These are phyloP conservation scores for Muscicapa adusta DNA, from an alignment of 2,113 vertebrate genomes.

Conservation along the genomic window DNA sequence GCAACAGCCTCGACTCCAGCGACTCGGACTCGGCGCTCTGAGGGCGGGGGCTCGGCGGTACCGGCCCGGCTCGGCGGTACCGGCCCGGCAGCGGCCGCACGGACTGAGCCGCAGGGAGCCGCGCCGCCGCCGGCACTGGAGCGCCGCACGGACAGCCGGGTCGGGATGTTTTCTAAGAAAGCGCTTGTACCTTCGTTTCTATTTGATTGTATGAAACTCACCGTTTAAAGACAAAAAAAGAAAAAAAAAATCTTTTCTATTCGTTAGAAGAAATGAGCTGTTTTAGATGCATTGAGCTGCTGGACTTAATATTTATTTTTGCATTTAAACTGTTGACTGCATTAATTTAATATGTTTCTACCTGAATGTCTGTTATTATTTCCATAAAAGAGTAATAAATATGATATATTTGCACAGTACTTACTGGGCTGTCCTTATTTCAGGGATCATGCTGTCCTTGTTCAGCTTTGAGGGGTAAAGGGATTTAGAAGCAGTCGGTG, in stretches of 20 bases:
- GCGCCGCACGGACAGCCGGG: neutral
- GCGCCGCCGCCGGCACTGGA: neutral
- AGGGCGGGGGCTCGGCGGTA: neutral
- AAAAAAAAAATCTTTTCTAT: conserved; percentile 66
- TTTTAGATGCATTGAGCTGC: conserved; percentile 61
- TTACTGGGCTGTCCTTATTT: neutral
- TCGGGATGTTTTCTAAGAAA: conserved; percentile 45
- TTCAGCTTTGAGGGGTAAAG: neutral
- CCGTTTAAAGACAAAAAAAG: neutral
- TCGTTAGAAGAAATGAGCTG: conserved; percentile 61
- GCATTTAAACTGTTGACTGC: conserved; percentile 71
- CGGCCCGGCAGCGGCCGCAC: neutral
- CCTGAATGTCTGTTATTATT: conserved; percentile 72
- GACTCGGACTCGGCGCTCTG: conserved; percentile 92
- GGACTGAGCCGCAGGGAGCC: neutral
- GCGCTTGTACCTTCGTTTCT: conserved; percentile 57
- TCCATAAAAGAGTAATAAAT: conserved; percentile 75
- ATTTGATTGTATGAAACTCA: conserved; percentile 47
- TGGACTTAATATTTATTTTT: conserved; percentile 80
- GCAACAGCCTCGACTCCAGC: conserved; percentile 91
- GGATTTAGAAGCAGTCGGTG: accelerated
- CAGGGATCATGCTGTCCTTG: neutral
- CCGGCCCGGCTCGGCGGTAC: neutral
- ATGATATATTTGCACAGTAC: conserved; percentile 77
- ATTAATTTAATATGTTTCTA: conserved; percentile 80